phyloP scores from a whole-genome alignment of 64 coral and sea anemone species.

The Cladopsammia gracilis region DNA sequence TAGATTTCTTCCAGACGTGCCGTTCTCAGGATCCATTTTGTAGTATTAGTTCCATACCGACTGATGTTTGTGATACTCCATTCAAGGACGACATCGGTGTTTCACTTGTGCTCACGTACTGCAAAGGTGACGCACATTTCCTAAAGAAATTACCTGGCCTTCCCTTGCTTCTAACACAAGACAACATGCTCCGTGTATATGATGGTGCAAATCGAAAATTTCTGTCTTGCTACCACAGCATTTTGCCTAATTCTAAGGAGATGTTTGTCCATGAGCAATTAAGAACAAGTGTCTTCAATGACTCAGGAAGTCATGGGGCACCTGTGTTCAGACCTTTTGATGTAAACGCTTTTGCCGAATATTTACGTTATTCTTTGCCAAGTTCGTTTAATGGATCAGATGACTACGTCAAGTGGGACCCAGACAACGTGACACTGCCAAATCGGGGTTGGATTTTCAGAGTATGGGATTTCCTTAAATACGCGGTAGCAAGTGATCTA shows the following conservation, averaged over 20 bases:
- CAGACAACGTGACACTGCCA: not conserved
- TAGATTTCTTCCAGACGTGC: slow-evolving; percentile 24
- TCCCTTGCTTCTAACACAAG: slow-evolving; percentile 65
- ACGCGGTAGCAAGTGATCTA: not conserved
- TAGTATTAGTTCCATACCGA: slow-evolving; percentile 17
- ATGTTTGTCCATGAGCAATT: slow-evolving; percentile 58
- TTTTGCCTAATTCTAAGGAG: slow-evolving; percentile 16
- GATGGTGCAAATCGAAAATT: not conserved
- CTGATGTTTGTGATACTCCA: slow-evolving; percentile 22
- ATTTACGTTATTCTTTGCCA: slow-evolving; percentile 17
- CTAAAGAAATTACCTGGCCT: slow-evolving; percentile 16
- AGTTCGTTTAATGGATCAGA: not conserved
- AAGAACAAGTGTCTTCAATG: slow-evolving; percentile 6
- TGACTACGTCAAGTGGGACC: slow-evolving; percentile 19
- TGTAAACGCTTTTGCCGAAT: slow-evolving; percentile 14
- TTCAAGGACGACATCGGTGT: slow-evolving; percentile 6
- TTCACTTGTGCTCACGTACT: slow-evolving; percentile 32
- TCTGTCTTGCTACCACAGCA: not conserved
- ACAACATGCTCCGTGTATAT: slow-evolving; percentile 40
- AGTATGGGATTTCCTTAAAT: slow-evolving; percentile 51
- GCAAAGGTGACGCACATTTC: slow-evolving; percentile 7
- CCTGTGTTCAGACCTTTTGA: slow-evolving; percentile 56
- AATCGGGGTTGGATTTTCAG: not conserved
- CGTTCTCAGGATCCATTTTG: not conserved
- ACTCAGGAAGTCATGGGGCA: not conserved